Evolutionary conservation across 2,113 vertebrate species (phyloP).

Genomic region (Himantopus leucocephalus): DNA sequence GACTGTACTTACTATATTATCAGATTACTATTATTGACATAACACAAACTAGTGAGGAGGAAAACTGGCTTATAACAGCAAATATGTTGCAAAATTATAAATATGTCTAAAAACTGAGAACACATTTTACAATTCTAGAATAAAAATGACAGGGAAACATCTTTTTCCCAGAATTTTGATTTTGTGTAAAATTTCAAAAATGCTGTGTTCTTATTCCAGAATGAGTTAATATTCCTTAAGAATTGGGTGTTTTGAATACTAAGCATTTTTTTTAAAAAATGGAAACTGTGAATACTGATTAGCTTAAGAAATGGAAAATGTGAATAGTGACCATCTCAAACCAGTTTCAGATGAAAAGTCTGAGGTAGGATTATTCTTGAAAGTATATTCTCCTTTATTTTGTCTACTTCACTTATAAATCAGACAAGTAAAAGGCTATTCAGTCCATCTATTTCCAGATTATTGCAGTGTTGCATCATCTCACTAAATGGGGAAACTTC

Average conservation of each 20-base stretch:
- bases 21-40: background rate
- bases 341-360: constrained; percentile 31
- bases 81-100: background rate
- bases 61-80: background rate
- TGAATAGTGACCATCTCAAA: constrained; percentile 14
- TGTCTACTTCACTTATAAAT: constrained; percentile 13
- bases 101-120: background rate
- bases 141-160: background rate
- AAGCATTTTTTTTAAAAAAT: background rate
- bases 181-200: background rate
- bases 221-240: background rate
- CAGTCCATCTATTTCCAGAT: background rate
- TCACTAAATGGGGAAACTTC: background rate
- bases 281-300: background rate
- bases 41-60: background rate
- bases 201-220: background rate
- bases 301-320: constrained; percentile 40
- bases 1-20: too few species aligned
- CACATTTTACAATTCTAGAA: background rate
- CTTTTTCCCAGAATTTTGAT: background rate
- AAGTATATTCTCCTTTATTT: constrained; percentile 32
- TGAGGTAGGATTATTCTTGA: background rate
- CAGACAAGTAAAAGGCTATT: background rate
- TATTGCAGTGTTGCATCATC: background rate
- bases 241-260: background rate